These are phyloP conservation scores for Psilopsiagon aurifrons DNA, from an alignment of 2,113 vertebrate genomes.

Conservation along the genomic window DNA sequence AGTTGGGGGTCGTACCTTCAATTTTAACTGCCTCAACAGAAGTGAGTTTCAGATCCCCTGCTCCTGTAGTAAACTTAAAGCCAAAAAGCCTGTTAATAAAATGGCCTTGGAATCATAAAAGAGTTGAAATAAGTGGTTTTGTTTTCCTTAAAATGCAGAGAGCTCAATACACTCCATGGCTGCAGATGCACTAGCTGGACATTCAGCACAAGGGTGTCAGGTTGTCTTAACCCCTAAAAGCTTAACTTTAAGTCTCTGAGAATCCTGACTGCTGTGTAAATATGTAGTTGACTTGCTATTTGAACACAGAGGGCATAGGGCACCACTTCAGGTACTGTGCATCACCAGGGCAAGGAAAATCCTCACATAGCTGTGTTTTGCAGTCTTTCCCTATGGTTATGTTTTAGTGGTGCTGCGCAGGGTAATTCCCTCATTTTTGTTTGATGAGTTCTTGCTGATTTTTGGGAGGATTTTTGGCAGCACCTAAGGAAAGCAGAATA, in stretches of 20 bases:
- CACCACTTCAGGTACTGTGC: neutral
- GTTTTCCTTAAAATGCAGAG: neutral
- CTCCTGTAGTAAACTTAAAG: neutral
- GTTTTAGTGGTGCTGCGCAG: neutral
- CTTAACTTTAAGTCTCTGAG: neutral
- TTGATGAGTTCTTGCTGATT: neutral
- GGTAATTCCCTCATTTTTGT: neutral
- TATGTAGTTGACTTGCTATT: neutral
- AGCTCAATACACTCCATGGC: neutral
- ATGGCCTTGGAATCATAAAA: neutral
- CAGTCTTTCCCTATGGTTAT: neutral
- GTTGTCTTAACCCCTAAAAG: neutral
- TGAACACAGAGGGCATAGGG: neutral
- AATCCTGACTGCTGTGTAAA: neutral
- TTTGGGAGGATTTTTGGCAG: neutral
- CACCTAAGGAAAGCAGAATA: neutral
- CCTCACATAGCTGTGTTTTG: rapidly evolving
- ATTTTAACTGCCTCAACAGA: neutral
- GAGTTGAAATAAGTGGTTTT: neutral
- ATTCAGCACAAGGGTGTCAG: neutral
- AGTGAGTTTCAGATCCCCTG: neutral
- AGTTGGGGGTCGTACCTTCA: neutral
- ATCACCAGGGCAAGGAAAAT: neutral
- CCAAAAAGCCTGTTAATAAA: neutral
- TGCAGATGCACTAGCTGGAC: neutral